Evolutionary conservation across 2,888 invertebrate species (phyloP).

Genomic region (Caenorhabditis sp.): DNA sequence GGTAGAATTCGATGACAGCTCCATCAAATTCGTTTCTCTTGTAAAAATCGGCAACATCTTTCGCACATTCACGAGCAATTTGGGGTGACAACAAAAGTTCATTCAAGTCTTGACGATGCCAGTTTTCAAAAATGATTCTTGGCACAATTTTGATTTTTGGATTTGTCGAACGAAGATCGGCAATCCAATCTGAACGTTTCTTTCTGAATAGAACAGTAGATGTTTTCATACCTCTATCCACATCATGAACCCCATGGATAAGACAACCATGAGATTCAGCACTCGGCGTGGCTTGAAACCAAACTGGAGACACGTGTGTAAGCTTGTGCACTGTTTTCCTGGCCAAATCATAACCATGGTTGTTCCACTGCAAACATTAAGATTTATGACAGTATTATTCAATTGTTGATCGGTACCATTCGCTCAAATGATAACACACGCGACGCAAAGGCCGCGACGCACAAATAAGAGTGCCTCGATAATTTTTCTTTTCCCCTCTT

Average conservation of each 20-base stretch:
- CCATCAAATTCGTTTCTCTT: conserved; percentile 84
- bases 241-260: conserved; percentile 74
- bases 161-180: conserved; percentile 56
- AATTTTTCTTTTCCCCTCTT: too few species aligned
- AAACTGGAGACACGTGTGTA: conserved; percentile 89
- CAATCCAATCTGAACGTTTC: conserved; percentile 66
- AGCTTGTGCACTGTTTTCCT: conserved; percentile 87
- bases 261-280: conserved; percentile 70
- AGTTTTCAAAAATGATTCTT: conserved; percentile 86
- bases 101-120: conserved; percentile 81
- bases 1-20: conserved; percentile 88
- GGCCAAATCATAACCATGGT: conserved; percentile 89
- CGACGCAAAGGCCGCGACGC: too few species aligned
- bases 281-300: conserved; percentile 79
- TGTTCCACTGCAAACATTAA: conserved; percentile 85
- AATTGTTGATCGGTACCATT: too few species aligned
- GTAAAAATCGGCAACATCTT: conserved; percentile 77
- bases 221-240: conserved; percentile 73
- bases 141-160: conserved; percentile 77
- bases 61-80: conserved; percentile 78
- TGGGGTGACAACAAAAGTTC: conserved; percentile 79
- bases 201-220: too few species aligned
- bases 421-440: too few species aligned
- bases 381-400: too few species aligned
- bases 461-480: too few species aligned